Evolutionary conservation across 2,113 vertebrate species (phyloP).

Genomic region (Silurus meridionalis): DNA sequence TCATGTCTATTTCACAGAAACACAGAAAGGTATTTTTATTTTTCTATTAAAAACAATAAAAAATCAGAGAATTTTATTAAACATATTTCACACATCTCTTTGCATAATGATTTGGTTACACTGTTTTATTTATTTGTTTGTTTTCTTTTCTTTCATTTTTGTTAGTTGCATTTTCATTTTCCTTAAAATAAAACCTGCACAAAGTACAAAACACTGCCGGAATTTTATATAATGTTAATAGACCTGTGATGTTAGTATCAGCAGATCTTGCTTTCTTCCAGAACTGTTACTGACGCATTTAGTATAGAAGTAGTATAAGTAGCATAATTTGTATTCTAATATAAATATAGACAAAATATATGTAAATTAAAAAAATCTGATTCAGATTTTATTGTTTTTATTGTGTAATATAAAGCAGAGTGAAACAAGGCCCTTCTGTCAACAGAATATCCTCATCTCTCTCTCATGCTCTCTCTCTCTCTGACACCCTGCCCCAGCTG

Average conservation of each 20-base stretch:
- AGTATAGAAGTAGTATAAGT: not conserved
- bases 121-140: not conserved
- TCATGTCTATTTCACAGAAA: not conserved
- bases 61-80: not conserved
- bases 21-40: not conserved
- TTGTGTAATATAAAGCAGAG: not conserved
- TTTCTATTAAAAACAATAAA: not conserved
- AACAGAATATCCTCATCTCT: not conserved
- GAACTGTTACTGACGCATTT: no score
- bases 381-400: not conserved
- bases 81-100: not conserved
- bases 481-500: constrained; percentile 38
- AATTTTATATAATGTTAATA: not conserved
- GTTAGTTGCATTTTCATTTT: not conserved
- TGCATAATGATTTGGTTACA: not conserved
- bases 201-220: no score
- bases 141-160: not conserved
- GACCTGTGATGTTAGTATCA: not conserved
- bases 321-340: not conserved
- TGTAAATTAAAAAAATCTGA: not conserved
- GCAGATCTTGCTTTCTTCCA: not conserved
- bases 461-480: not conserved
- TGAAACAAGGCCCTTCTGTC: not conserved
- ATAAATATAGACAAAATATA: not conserved
- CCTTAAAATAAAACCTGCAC: not conserved